Base-by-base conservation (phyloP, 2,113 vertebrate genomes). In the Atrichornis clamosus region DNA sequence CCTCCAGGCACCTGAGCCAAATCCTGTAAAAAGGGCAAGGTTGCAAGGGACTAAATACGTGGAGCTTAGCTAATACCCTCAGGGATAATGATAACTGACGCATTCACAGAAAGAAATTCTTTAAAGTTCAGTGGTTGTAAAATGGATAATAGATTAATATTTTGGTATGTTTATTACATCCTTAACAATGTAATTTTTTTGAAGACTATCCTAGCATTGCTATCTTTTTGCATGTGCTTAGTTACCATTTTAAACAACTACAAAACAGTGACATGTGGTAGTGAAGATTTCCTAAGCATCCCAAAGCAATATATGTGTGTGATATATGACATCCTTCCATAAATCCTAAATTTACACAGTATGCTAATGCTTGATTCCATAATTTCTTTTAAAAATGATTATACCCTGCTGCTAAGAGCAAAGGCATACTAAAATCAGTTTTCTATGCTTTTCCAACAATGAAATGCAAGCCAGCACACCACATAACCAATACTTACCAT, bases 301-400 rank as follows among this genome's bases (percentile, higher is more conserved):
- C 82, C 93, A 89, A 95, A 96, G 97, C 93, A 95, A 96, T 96
- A 93, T 95, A 89, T 84, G 63, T 90, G 80, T 68, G 62, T 96
- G 78, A 96, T 87, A 96, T 94, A 96, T 82, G 75, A 95, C 92
- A 89, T 89, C 95, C 65, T 94, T 89, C 89, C 95, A 69, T 96
- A 97, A 97, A 96, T 97, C 88, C 91, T 96, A 97, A 97, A 97
- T 96, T 95, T 97, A 96, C 93, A 96, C 80, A 95, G 85, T 93
- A 94, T 95, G 79, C 89, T 96, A 94, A 97, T 96, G 81, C 75
- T 95, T 88, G 84, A 94, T 97, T 98, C 97, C 84, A 94, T 94
- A 96, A 95, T 97, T 97, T 97, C 95, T 97, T 97, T 96, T 94
- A 95, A 96, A 97, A 97, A 97, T 89, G 95, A 92, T 97, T 97